Base-by-base conservation (phyloP, 1,140 invertebrate genomes). In the Bombus breviceps region DNA sequence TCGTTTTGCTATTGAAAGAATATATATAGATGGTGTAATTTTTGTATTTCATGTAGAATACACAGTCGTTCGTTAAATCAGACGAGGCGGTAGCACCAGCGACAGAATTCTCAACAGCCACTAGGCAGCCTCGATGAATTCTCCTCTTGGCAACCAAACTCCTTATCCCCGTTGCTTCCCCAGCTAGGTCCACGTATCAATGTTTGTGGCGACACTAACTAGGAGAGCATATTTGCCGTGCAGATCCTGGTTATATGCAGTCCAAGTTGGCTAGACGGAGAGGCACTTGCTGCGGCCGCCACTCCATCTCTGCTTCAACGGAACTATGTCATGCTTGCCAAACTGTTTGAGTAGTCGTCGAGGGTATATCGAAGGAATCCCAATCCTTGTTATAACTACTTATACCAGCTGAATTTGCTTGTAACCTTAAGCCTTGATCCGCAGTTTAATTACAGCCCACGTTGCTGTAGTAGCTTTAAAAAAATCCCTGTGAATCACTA, bases 181-280 rank as follows among this genome's bases (percentile, higher is more conserved):
- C 41, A 32, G 32, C 69, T 89, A 69, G 84, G 62, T 77, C 68
- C 79, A 86, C 87, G 81, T 91, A 91, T 92, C 92, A 91, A 92
- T 93, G 93, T 93, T 93, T 93, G 92, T 90, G 86, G 87, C 85
- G 85, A 85, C 88, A 87, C 92, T 93, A 93, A 94, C 92, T 90
- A 92, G 88, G 43, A 90, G 85, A 88, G 92, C 90, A 92, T 94
- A 94, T 93, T 94, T 94, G 89, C 88, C 85, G 73, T 88, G 83
- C 86, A 88, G 88, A 93, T 93, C 88, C 88, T 79, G 74, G 81
- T 89, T 92, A 90, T 89, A 92, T 88, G 81, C 89, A 86, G 90
- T 91, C 83, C 87, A 83, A 81, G 73, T 85, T 75, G 81, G 78
- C 68, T 78, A 83, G 64, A 83, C 72, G 74, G 84, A 74, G 83